Percentiles rank a stretch among this genome's conserved stretches.
phyloP scores from a whole-genome alignment of 2,888 invertebrate species.

The Chaitophorus viminalis region DNA sequence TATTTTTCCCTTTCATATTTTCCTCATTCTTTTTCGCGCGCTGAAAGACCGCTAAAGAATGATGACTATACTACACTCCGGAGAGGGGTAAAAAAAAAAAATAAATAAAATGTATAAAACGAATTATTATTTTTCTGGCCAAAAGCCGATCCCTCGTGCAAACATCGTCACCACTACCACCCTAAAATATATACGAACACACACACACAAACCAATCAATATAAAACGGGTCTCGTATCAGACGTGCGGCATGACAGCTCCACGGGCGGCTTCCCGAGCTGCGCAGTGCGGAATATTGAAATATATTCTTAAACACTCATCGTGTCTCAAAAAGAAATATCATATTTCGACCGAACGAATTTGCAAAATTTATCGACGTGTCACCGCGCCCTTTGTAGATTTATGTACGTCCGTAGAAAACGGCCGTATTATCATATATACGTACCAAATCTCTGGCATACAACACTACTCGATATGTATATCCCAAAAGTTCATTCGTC shows the following conservation, averaged over 20 bases:
- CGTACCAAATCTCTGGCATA: not conserved
- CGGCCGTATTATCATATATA: not conserved
- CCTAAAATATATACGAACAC: not conserved
- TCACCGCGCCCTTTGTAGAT: not conserved
- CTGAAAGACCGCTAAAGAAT: constrained; percentile 14
- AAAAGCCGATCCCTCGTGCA: constrained; percentile 56
- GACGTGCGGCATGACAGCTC: not conserved
- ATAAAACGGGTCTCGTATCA: constrained; percentile 7
- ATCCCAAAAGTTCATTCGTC: not conserved
- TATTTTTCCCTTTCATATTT: constrained; percentile 37
- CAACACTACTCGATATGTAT: not conserved
- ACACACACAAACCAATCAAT: constrained; percentile 32
- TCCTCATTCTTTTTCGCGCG: constrained; percentile 14
- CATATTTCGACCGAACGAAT: not conserved
- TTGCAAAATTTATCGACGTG: constrained; percentile 20
- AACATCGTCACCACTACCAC: constrained; percentile 12
- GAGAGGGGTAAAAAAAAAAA: constrained; percentile 27
- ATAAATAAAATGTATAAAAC: constrained; percentile 55
- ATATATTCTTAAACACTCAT: constrained; percentile 30
- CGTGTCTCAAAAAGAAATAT: not conserved
- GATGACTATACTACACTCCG: constrained; percentile 24
- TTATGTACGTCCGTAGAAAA: not conserved
- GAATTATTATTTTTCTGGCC: constrained; percentile 58
- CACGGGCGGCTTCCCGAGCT: not conserved
- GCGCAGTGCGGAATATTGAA: constrained; percentile 41